phyloP scores from a whole-genome alignment of 2,888 invertebrate species.

The Fragum sueziense region DNA sequence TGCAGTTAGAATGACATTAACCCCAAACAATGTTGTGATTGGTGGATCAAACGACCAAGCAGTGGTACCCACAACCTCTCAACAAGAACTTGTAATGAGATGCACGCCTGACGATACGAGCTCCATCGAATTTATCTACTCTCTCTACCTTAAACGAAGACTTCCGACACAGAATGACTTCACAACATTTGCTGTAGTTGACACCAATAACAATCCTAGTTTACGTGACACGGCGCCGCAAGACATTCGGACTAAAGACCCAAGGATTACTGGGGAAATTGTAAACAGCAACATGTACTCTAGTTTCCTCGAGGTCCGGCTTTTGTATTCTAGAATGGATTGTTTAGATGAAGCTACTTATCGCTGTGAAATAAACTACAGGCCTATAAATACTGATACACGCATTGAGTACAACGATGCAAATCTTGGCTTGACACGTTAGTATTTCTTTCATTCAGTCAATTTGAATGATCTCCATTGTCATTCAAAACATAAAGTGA shows the following conservation, averaged over 20 bases:
- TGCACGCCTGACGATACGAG: background rate
- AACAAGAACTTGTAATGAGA: slow-evolving; percentile 4
- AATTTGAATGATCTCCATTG: too few species aligned
- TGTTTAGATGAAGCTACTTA: slow-evolving; percentile 21
- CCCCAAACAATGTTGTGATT: slow-evolving; percentile 13
- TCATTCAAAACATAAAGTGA: too few species aligned
- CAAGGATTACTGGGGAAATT: background rate
- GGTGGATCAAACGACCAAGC: slow-evolving; percentile 6
- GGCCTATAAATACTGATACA: background rate
- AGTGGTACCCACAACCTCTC: background rate
- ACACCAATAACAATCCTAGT: background rate
- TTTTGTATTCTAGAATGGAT: slow-evolving; percentile 8
- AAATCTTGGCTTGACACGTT: slow-evolving; percentile 7
- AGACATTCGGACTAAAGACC: slow-evolving; percentile 22
- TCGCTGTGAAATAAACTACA: slow-evolving; percentile 17
- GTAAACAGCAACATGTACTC: background rate
- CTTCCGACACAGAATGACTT: background rate
- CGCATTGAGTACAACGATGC: background rate
- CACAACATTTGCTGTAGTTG: background rate
- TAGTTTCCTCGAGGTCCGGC: slow-evolving; percentile 4
- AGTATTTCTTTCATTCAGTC: too few species aligned
- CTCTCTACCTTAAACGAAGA: slow-evolving; percentile 21
- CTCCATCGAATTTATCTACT: slow-evolving; percentile 1
- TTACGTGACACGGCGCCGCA: slow-evolving; percentile 6
- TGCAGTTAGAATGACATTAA: slow-evolving; percentile 13